Percentiles rank a stretch among this genome's conserved stretches.
Evolutionary conservation across 2,888 invertebrate genomes (phyloP).

Genomic region (Sepioteuthis lessoniana): DNA sequence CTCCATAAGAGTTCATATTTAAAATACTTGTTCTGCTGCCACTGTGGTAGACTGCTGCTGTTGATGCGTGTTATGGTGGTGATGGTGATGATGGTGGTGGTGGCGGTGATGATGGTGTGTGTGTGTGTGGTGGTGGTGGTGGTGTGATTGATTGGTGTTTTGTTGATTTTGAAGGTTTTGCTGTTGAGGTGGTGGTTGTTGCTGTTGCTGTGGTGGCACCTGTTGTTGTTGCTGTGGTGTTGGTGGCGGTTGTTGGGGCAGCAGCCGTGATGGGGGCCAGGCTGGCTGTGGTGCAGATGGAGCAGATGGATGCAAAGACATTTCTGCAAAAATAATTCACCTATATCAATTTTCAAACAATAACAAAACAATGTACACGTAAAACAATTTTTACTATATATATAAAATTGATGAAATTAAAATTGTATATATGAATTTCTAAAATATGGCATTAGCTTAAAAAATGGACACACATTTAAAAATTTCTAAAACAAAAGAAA

Average conservation of each 20-base stretch:
- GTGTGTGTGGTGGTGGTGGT: background rate
- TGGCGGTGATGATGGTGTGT: background rate
- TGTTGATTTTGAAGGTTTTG: background rate
- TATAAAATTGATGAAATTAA: too few species aligned
- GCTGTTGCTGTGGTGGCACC: background rate
- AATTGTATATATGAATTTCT: too few species aligned
- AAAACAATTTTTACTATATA: background rate
- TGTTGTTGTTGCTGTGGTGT: background rate
- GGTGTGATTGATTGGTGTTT: background rate
- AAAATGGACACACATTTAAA: too few species aligned
- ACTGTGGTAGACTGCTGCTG: background rate
- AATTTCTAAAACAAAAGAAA: too few species aligned
- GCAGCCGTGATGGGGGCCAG: background rate
- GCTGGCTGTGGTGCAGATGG: background rate
- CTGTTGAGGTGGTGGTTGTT: background rate
- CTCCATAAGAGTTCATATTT: background rate
- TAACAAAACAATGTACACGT: too few species aligned
- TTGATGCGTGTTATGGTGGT: background rate
- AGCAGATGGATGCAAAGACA: conserved; percentile 41
- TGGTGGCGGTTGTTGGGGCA: background rate
- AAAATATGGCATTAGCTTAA: too few species aligned
- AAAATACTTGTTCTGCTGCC: background rate
- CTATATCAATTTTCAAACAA: background rate
- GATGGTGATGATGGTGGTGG: background rate
- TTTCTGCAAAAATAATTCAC: conserved; percentile 34